phyloP scores from a whole-genome alignment of 2,113 vertebrate species.

The Xenopus laevis region DNA sequence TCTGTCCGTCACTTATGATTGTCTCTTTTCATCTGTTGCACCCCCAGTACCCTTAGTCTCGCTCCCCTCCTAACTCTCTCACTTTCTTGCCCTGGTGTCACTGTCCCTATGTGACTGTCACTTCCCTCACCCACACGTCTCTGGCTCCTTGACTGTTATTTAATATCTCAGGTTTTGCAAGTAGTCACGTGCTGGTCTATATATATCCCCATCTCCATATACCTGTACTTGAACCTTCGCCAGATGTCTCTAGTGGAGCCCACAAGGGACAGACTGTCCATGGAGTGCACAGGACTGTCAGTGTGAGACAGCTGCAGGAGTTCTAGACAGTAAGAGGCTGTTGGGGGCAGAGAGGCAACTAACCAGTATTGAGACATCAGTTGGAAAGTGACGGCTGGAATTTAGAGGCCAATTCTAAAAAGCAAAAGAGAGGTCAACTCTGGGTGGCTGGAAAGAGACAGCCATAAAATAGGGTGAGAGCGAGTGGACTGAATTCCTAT shows the following conservation, averaged over 20 bases:
- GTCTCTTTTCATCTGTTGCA: neutral
- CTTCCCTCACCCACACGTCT: neutral
- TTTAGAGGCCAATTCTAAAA: neutral
- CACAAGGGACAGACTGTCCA: neutral
- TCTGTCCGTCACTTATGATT: no score
- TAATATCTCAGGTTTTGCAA: constrained; percentile 47
- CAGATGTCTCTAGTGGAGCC: constrained; percentile 12
- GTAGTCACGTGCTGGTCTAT: constrained; percentile 31
- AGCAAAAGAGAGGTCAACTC: neutral
- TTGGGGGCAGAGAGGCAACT: neutral
- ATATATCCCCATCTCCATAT: constrained; percentile 36
- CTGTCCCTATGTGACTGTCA: neutral
- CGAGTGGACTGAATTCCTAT: neutral
- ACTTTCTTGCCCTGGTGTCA: neutral
- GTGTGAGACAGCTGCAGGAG: neutral
- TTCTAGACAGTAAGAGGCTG: neutral
- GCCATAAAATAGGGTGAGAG: no score
- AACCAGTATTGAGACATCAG: neutral
- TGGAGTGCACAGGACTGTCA: neutral
- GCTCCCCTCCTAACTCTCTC: neutral
- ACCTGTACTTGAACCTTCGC: constrained; percentile 19
- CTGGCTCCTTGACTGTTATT: constrained; percentile 28
- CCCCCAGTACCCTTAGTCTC: neutral
- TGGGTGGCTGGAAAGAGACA: neutral
- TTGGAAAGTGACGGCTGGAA: neutral